A percentile compares a stretch with the other conserved stretches of the same genome.
phyloP scores from a whole-genome alignment of 2,113 vertebrate species.

The Anser brachyrhynchus region DNA sequence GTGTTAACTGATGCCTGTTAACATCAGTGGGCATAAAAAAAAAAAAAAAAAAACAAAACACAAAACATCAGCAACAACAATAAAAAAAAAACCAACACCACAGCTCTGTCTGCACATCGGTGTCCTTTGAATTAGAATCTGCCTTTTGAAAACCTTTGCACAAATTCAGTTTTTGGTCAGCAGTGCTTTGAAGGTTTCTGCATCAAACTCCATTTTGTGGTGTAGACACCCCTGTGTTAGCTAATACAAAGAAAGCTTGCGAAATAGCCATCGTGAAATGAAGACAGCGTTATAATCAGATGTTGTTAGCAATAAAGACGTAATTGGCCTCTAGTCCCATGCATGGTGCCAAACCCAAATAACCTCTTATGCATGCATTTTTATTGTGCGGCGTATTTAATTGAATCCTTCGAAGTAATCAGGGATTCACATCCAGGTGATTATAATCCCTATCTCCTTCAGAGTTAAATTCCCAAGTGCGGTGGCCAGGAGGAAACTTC shows the following conservation, averaged over 20 bases:
- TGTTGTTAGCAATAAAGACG: constrained; percentile 13
- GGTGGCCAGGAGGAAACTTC: constrained; percentile 5
- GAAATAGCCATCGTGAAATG: not conserved
- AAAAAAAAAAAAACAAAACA: too few species aligned
- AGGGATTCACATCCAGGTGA: not conserved
- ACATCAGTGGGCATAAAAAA: not conserved
- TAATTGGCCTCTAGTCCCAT: constrained; percentile 21
- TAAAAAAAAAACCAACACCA: not conserved
- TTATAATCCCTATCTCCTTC: not conserved
- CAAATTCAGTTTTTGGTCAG: not conserved
- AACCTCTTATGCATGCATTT: not conserved
- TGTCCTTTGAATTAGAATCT: not conserved
- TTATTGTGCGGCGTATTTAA: not conserved
- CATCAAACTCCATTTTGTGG: not conserved
- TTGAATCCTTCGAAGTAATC: not conserved
- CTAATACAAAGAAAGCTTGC: not conserved
- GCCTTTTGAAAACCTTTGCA: rapidly evolving
- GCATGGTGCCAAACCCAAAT: not conserved
- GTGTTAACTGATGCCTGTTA: not conserved
- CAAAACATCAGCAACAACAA: too few species aligned
- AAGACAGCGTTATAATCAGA: constrained; percentile 1
- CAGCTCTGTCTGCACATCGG: not conserved
- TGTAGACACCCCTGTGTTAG: not conserved
- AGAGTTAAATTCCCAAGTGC: constrained; percentile 12
- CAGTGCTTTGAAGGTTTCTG: constrained; percentile 7